These are phyloP conservation scores for Chalcis sispes DNA, from an alignment of 2,888 invertebrate genomes.

Conservation along the genomic window DNA sequence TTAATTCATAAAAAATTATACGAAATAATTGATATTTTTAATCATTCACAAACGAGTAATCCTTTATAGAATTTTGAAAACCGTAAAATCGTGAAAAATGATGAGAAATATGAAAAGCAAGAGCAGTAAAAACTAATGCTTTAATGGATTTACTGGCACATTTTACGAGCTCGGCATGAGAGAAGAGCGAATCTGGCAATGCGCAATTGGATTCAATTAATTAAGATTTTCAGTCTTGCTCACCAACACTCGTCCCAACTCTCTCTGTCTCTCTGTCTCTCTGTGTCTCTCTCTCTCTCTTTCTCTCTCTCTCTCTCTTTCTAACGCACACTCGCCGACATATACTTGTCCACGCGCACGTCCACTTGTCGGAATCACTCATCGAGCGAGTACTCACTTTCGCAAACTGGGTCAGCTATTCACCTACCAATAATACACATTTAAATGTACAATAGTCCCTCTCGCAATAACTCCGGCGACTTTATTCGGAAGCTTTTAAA, in stretches of 20 bases:
- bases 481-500: not conserved
- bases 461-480: constrained; percentile 41
- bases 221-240: constrained; percentile 51
- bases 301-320: too few species aligned
- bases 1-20: too few species aligned
- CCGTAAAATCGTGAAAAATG: too few species aligned
- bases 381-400: too few species aligned
- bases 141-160: constrained; percentile 42
- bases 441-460: constrained; percentile 14
- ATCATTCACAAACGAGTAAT: too few species aligned
- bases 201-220: constrained; percentile 48
- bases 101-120: not conserved
- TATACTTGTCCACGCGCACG: too few species aligned
- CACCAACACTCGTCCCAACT: not conserved
- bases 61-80: too few species aligned
- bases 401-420: constrained; percentile 41
- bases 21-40: too few species aligned
- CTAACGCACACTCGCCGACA: too few species aligned
- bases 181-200: constrained; percentile 32
- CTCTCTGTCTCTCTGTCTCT: not conserved
- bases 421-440: constrained; percentile 20
- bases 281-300: too few species aligned
- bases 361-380: too few species aligned
- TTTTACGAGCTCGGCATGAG: not conserved
- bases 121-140: not conserved